Evolutionary conservation across 2,888 invertebrate genomes (phyloP).

Genomic region (Perdita meconis): DNA sequence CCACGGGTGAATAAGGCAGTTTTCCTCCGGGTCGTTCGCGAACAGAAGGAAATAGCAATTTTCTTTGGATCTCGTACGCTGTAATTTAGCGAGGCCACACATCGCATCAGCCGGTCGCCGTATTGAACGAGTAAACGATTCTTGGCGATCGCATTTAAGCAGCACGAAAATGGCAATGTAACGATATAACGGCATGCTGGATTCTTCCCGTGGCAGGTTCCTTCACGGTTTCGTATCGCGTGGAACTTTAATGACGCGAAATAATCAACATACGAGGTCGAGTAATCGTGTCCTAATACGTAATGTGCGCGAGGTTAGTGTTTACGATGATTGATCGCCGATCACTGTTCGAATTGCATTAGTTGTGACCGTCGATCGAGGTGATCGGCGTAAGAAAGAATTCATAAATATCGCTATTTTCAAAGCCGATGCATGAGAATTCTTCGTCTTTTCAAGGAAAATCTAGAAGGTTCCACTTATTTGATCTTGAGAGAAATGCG

Average conservation of each 20-base stretch:
- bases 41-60: too few relatives aligned
- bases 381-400: neutral
- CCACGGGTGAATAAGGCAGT: too few relatives aligned
- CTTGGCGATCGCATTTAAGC: constrained; percentile 2
- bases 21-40: too few relatives aligned
- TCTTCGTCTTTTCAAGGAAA: too few relatives aligned
- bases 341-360: neutral
- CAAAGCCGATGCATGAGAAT: too few relatives aligned
- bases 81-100: too few relatives aligned
- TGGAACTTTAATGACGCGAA: constrained; percentile 44
- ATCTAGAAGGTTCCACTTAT: too few relatives aligned
- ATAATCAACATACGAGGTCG: constrained; percentile 43
- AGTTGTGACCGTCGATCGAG: neutral
- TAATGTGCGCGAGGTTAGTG: constrained; percentile 16
- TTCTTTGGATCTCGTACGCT: too few relatives aligned
- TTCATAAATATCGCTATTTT: too few relatives aligned
- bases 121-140: constrained; percentile 1
- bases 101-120: neutral
- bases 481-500: too few relatives aligned
- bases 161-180: constrained; percentile 19
- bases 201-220: constrained; percentile 37
- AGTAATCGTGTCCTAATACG: constrained; percentile 24
- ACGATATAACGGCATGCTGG: constrained; percentile 43
- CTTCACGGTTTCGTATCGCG: constrained; percentile 37
- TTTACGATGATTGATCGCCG: constrained; percentile 17